These are phyloP conservation scores for Pachliopta kotzebuea DNA, from an alignment of 2,888 invertebrate genomes.

Conservation along the genomic window DNA sequence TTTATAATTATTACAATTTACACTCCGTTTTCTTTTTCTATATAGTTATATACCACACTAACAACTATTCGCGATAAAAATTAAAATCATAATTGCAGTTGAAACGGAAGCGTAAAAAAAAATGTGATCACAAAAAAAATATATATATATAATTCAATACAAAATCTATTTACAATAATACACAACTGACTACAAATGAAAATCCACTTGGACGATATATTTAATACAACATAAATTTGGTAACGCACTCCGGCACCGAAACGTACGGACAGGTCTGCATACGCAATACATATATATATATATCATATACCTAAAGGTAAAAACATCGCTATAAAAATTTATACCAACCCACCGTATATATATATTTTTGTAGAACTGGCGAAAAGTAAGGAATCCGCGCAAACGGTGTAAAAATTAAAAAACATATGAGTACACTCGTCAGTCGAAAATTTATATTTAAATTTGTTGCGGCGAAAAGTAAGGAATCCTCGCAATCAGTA, in stretches of 20 bases:
- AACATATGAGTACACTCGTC: no score
- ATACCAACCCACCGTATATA: constrained; percentile 13
- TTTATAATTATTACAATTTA: constrained; percentile 17
- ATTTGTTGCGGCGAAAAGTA: no score
- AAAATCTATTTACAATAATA: constrained; percentile 67
- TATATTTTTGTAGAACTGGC: constrained; percentile 1
- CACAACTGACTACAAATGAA: constrained; percentile 49
- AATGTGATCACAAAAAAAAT: constrained; percentile 59
- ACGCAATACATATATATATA: constrained; percentile 16
- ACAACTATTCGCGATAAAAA: not conserved
- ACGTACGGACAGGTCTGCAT: constrained; percentile 19
- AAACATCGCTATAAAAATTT: constrained; percentile 15
- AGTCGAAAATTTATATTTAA: no score
- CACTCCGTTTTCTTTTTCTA: constrained; percentile 10
- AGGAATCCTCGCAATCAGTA: no score
- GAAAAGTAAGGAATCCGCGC: constrained; percentile 8
- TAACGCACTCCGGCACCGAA: constrained; percentile 38
- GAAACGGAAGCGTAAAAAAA: constrained; percentile 44
- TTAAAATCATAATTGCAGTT: constrained; percentile 31
- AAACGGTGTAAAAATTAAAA: not conserved
- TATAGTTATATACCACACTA: constrained; percentile 10
- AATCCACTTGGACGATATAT: constrained; percentile 30
- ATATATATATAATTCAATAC: constrained; percentile 65
- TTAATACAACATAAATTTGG: constrained; percentile 36
- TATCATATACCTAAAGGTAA: constrained; percentile 1